A percentile compares a stretch with the other conserved stretches of the same genome.
These are phyloP conservation scores for Pelosia muscerda DNA, from an alignment of 2,888 invertebrate species.

Conservation along the genomic window DNA sequence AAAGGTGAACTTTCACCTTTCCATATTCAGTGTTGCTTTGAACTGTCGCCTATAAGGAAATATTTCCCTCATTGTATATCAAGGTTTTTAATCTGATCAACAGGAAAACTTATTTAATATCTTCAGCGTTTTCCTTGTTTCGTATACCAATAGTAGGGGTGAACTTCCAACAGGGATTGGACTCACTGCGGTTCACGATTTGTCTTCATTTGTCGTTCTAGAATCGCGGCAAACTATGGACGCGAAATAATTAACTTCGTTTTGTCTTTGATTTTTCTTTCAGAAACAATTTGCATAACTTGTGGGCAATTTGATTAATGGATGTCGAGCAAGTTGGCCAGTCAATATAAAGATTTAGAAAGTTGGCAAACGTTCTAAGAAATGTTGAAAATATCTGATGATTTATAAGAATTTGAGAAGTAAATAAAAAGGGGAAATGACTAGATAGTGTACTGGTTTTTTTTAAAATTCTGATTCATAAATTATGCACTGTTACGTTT, in stretches of 20 bases:
- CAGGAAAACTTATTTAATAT: not conserved
- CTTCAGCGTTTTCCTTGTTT: not conserved
- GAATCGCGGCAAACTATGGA: conserved; percentile 46
- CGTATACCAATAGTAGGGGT: conserved; percentile 31
- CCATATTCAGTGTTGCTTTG: not conserved
- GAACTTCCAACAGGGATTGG: conserved; percentile 32
- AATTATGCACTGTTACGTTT: no score
- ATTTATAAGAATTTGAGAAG: not conserved
- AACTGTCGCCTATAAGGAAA: not conserved
- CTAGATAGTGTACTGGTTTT: not conserved
- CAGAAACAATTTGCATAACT: conserved; percentile 37
- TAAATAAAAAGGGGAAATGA: not conserved
- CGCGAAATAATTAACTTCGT: conserved; percentile 51
- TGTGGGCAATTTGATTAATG: conserved; percentile 39
- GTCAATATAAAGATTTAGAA: not conserved
- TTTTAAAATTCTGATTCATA: not conserved
- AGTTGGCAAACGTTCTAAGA: not conserved
- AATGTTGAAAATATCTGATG: not conserved
- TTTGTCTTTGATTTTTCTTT: conserved; percentile 44
- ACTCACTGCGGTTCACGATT: conserved; percentile 44
- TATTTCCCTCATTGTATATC: not conserved
- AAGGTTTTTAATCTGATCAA: not conserved
- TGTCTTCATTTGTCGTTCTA: conserved; percentile 53
- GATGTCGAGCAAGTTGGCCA: conserved; percentile 15
- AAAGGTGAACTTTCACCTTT: no score